Evolutionary conservation across 2,113 vertebrate genomes (phyloP).

Genomic region (Genyomyrus donnyi): DNA sequence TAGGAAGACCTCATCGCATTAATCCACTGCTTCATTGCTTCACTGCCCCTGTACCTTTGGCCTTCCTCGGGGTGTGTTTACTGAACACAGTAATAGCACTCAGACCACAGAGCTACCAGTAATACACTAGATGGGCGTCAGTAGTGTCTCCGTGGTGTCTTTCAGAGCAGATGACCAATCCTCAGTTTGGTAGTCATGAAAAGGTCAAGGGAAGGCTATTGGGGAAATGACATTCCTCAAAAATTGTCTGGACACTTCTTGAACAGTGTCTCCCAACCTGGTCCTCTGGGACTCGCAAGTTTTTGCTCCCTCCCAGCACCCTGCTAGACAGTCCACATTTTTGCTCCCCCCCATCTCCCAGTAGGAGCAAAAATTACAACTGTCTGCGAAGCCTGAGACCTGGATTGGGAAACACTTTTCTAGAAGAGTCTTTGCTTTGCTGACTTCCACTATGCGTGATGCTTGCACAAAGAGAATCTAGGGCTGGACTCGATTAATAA

Average conservation of each 20-base stretch:
- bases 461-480: not conserved
- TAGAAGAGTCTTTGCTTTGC: not conserved
- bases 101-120: not conserved
- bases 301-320: not conserved
- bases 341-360: no score
- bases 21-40: constrained; percentile 11
- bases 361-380: no score
- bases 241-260: not conserved
- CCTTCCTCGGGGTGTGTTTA: not conserved
- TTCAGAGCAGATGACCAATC: not conserved
- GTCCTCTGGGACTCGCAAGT: not conserved
- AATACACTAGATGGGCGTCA: not conserved
- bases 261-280: not conserved
- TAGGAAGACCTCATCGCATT: not conserved
- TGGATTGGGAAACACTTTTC: no score
- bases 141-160: not conserved
- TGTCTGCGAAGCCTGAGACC: no score
- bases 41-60: constrained; percentile 19
- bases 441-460: not conserved
- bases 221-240: not conserved
- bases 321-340: not conserved
- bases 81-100: not conserved
- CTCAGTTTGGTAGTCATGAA: not conserved
- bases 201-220: not conserved
- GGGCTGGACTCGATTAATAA: not conserved